A percentile compares a stretch with the other conserved stretches of the same genome.
These are phyloP conservation scores for Enhydra lutris DNA, from an alignment of 2,113 vertebrate genomes.

Conservation along the genomic window DNA sequence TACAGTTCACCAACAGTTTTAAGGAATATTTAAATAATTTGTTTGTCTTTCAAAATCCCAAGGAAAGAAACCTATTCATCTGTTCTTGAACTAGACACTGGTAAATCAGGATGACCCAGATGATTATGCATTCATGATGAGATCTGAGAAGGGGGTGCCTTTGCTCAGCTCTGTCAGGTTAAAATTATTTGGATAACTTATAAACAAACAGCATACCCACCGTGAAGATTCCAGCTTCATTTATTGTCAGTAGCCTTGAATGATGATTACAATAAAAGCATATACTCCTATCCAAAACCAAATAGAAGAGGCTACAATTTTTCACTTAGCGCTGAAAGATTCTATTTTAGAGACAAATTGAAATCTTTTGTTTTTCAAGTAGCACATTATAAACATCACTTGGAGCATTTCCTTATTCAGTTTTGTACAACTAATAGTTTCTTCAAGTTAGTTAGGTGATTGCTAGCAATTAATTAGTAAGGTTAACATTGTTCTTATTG, in stretches of 20 bases:
- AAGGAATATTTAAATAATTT: neutral
- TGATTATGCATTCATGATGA: neutral
- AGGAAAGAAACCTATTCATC: neutral
- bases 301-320: neutral
- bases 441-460: constrained; percentile 65
- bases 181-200: constrained; percentile 4
- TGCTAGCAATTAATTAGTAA: constrained; percentile 64
- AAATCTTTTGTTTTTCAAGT: constrained; percentile 21
- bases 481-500: constrained; percentile 62
- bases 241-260: neutral
- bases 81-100: neutral
- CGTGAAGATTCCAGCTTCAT: neutral
- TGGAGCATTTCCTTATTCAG: constrained; percentile 17
- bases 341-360: neutral
- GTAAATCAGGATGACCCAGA: neutral
- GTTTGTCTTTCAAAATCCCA: neutral
- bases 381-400: neutral
- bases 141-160: neutral
- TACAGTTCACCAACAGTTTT: neutral
- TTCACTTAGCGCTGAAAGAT: neutral
- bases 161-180: neutral
- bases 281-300: neutral
- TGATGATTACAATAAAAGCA: neutral
- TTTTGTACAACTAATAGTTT: constrained; percentile 44
- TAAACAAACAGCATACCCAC: neutral